Percentiles rank a stretch among this genome's conserved stretches.
phyloP scores from a whole-genome alignment of 2,113 vertebrate species.

The Ahaetulla prasina region DNA sequence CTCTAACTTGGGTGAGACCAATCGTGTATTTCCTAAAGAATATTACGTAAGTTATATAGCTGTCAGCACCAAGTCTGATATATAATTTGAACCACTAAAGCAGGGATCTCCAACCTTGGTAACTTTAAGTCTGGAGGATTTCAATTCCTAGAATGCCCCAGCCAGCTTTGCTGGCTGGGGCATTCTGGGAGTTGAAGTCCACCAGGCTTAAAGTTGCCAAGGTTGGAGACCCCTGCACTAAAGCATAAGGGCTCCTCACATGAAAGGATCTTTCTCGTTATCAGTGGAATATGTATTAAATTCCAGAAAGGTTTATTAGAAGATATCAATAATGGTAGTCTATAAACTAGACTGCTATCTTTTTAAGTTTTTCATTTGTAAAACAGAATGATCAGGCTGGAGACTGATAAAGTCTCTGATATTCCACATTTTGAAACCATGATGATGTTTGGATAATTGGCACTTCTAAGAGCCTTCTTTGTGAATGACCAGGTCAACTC shows the following conservation, averaged over 20 bases:
- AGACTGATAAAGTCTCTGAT: not conserved
- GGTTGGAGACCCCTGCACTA: no score
- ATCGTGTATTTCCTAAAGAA: not conserved
- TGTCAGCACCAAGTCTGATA: not conserved
- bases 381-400: not conserved
- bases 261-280: not conserved
- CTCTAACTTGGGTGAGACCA: not conserved
- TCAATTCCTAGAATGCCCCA: no score
- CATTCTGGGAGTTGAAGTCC: no score
- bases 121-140: no score
- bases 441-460: not conserved
- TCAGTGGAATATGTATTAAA: not conserved
- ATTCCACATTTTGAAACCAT: not conserved
- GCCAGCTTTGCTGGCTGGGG: no score
- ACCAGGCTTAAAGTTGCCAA: no score
- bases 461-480: not conserved
- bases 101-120: no score
- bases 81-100: not conserved
- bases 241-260: not conserved
- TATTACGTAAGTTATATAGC: not conserved
- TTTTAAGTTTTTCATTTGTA: not conserved
- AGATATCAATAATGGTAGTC: not conserved
- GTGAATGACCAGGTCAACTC: not conserved
- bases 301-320: not conserved
- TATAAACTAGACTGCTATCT: not conserved